Percentiles rank a stretch among this genome's conserved stretches.
Conservation (phyloP, 2,888 invertebrate species). For the Drosophila buzzatii region DNA sequence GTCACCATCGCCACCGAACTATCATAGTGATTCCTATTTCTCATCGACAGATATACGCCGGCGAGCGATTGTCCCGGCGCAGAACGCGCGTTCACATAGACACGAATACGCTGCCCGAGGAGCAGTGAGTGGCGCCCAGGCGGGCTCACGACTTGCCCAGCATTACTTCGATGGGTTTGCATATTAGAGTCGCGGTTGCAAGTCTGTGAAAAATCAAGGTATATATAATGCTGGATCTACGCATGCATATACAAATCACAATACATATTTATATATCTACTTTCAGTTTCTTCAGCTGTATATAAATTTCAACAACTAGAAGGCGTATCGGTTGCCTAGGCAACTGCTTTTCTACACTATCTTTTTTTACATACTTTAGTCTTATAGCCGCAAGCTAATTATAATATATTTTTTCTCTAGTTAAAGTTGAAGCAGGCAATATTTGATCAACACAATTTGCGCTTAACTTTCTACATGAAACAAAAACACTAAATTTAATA, state of each 20-base stretch:
- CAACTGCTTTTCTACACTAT: slow-evolving; percentile 36
- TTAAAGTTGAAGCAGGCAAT: slow-evolving; percentile 36
- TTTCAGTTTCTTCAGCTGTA: slow-evolving; percentile 77
- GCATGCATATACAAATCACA: neutral
- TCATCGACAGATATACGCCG: slow-evolving; percentile 85
- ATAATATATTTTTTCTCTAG: slow-evolving; percentile 33
- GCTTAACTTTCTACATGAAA: slow-evolving; percentile 29
- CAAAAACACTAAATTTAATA: slow-evolving; percentile 34
- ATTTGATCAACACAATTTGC: slow-evolving; percentile 22
- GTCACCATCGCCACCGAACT: slow-evolving; percentile 67
- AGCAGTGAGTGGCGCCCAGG: slow-evolving; percentile 47
- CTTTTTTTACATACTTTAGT: slow-evolving; percentile 46
- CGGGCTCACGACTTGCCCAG: slow-evolving; percentile 76
- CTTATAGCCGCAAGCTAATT: slow-evolving; percentile 61
- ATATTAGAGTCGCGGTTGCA: slow-evolving; percentile 67
- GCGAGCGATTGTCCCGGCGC: slow-evolving; percentile 80
- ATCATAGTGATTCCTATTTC: slow-evolving; percentile 84
- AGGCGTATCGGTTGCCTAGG: slow-evolving; percentile 41
- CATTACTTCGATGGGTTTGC: slow-evolving; percentile 84
- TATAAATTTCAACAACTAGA: slow-evolving; percentile 60
- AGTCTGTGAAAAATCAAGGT: slow-evolving; percentile 48
- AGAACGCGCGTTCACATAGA: slow-evolving; percentile 73
- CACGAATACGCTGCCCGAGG: slow-evolving; percentile 78
- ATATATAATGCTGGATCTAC: neutral
- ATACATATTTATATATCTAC: neutral